phyloP scores from a whole-genome alignment of 2,888 invertebrate species.

The Drosophila parthenogenetica region DNA sequence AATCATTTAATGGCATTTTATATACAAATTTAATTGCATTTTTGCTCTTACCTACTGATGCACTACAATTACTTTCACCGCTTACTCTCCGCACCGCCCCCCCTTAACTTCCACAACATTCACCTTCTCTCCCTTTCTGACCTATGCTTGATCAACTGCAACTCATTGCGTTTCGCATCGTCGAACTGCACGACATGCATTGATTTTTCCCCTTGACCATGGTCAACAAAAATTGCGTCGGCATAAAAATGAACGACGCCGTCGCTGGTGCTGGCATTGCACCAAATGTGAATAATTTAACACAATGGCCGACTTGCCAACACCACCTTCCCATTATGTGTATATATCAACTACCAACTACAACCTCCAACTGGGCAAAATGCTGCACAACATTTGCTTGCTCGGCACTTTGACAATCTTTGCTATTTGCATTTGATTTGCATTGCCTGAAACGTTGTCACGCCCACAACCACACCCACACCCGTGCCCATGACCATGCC shows the following conservation, averaged over 20 bases:
- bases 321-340: background rate
- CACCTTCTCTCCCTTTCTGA: background rate
- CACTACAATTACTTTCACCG: background rate
- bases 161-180: slow-evolving; percentile 41
- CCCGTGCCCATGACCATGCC: slow-evolving; percentile 23
- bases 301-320: slow-evolving; percentile 41
- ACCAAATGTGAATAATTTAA: slow-evolving; percentile 82
- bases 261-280: slow-evolving; percentile 49
- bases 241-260: slow-evolving; percentile 57
- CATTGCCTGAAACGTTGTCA: slow-evolving; percentile 66
- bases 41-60: slow-evolving; percentile 35
- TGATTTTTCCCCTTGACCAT: slow-evolving; percentile 60
- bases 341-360: background rate
- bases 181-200: slow-evolving; percentile 56
- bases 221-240: slow-evolving; percentile 49
- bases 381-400: slow-evolving; percentile 60
- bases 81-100: background rate
- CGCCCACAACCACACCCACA: slow-evolving; percentile 13
- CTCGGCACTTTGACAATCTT: slow-evolving; percentile 75
- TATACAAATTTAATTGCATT: slow-evolving; percentile 75
- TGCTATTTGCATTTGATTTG: slow-evolving; percentile 81
- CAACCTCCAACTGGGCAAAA: background rate
- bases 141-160: background rate
- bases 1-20: slow-evolving; percentile 69
- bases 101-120: background rate